Conservation (phyloP, 35 echinoderm and acorn worm genomes). For the Strongylocentrotus purpuratus region DNA sequence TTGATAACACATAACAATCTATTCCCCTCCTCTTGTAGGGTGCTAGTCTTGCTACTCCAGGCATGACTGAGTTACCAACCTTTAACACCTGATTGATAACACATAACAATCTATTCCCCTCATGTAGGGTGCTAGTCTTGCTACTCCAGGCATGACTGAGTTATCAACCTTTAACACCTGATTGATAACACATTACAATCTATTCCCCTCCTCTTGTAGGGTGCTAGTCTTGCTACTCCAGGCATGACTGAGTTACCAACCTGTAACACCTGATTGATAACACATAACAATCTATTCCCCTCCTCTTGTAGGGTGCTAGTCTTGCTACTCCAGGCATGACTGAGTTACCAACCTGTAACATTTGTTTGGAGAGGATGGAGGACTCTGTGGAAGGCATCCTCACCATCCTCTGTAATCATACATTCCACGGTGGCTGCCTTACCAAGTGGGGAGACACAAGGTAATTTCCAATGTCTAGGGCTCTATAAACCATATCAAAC, state of each 20-base stretch:
- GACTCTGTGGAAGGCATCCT: slow-evolving; percentile 97
- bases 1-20: too few species aligned
- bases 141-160: slow-evolving; percentile 84
- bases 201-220: not conserved
- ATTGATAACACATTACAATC: not conserved
- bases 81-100: slow-evolving; percentile 92
- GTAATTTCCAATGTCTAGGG: slow-evolving; percentile 38
- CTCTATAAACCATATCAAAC: not conserved
- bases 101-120: too few species aligned
- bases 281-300: not conserved
- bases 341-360: slow-evolving; percentile 94
- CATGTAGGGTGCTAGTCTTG: too few species aligned
- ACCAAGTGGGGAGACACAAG: slow-evolving; percentile 98
- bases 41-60: slow-evolving; percentile 77
- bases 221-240: slow-evolving; percentile 59
- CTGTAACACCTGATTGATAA: too few species aligned
- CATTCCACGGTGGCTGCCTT: slow-evolving; percentile 95
- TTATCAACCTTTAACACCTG: slow-evolving; percentile 91
- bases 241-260: too few species aligned
- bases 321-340: slow-evolving; percentile 84
- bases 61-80: slow-evolving; percentile 86
- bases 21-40: slow-evolving; percentile 56
- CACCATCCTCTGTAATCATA: slow-evolving; percentile 97
- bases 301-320: slow-evolving; percentile 71
- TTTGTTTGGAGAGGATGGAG: slow-evolving; percentile 98